Percentiles rank a stretch among this genome's conserved stretches.
These are phyloP conservation scores for Dermatemys mawii DNA, from an alignment of 2,113 vertebrate genomes.

Conservation along the genomic window DNA sequence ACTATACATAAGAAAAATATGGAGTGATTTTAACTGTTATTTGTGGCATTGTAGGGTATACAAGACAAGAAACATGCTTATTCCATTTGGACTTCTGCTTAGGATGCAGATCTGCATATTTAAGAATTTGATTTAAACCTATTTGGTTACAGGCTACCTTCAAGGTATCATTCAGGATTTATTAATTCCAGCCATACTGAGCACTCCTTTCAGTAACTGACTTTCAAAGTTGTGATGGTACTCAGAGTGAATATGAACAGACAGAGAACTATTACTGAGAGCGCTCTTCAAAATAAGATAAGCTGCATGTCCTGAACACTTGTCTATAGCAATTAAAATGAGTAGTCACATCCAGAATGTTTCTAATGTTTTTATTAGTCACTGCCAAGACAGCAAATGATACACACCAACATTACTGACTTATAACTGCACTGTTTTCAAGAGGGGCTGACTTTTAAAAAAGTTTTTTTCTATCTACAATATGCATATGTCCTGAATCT, in stretches of 20 bases:
- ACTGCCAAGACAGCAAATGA: neutral
- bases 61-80: neutral
- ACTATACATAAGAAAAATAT: neutral
- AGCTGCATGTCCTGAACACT: neutral
- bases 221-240: constrained; percentile 3
- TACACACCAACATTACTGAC: neutral
- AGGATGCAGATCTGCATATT: neutral
- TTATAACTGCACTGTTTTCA: neutral
- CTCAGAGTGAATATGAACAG: constrained; percentile 35
- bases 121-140: constrained; percentile 19
- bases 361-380: neutral
- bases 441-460: neutral
- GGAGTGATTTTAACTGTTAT: rapidly evolving
- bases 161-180: constrained; percentile 10
- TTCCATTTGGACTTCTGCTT: neutral
- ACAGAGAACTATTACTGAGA: neutral
- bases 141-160: constrained; percentile 47
- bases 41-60: neutral
- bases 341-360: neutral
- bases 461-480: neutral
- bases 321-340: constrained; percentile 30
- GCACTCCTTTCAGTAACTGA: constrained; percentile 44
- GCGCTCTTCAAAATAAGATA: constrained; percentile 6
- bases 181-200: constrained; percentile 28
- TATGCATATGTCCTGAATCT: neutral